These are phyloP conservation scores for Myiotriccus ornatus DNA, from an alignment of 2,797 vertebrate genomes.

Conservation along the genomic window DNA sequence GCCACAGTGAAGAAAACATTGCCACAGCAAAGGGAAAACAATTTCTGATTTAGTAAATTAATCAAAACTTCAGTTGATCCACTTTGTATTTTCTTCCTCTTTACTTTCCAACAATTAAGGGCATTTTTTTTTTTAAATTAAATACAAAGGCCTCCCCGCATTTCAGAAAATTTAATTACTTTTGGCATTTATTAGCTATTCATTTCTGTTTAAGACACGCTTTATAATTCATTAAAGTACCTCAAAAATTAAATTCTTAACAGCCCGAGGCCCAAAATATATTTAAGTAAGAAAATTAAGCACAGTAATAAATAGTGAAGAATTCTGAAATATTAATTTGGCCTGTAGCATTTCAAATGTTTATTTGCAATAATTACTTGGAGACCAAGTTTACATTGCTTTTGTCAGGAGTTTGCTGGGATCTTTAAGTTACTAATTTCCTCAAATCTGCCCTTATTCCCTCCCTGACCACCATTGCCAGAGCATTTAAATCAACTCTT, in stretches of 20 bases:
- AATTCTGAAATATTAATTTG: slow-evolving; percentile 64
- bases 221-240: slow-evolving; percentile 69
- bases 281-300: slow-evolving; percentile 67
- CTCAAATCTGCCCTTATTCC: not conserved
- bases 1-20: fast-evolving
- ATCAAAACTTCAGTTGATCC: not conserved
- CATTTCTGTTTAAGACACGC: slow-evolving; percentile 53
- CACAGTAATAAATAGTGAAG: slow-evolving; percentile 25
- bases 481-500: not conserved
- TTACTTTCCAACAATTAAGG: slow-evolving; percentile 1
- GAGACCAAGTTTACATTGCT: slow-evolving; percentile 24
- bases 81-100: not conserved
- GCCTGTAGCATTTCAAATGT: slow-evolving; percentile 47
- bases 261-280: slow-evolving; percentile 43
- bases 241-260: slow-evolving; percentile 68
- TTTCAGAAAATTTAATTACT: slow-evolving; percentile 64
- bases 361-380: slow-evolving; percentile 57
- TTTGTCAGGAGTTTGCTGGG: slow-evolving; percentile 12
- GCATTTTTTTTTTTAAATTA: not conserved
- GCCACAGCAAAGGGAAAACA: not conserved
- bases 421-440: slow-evolving; percentile 16
- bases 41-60: not conserved
- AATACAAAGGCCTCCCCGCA: not conserved
- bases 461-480: not conserved
- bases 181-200: slow-evolving; percentile 56